Conservation (phyloP, 2,888 invertebrate genomes). For the Zeuzera pyrina region DNA sequence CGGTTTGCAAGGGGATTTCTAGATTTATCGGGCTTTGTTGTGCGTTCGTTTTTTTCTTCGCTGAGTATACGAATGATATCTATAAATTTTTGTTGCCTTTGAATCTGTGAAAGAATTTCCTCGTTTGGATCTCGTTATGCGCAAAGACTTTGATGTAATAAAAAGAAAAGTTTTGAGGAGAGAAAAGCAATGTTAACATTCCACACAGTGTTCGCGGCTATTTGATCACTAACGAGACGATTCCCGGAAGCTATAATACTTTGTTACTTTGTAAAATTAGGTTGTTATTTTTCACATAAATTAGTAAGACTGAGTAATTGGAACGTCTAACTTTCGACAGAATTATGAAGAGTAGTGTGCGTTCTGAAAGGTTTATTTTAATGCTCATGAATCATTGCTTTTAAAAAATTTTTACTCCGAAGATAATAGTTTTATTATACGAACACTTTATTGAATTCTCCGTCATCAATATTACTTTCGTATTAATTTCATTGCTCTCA, state of each 20-base stretch:
- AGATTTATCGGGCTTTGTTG: constrained; percentile 51
- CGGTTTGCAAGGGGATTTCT: constrained; percentile 45
- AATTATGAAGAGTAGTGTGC: constrained; percentile 18
- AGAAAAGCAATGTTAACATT: constrained; percentile 50
- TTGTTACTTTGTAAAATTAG: constrained; percentile 45
- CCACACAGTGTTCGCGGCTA: constrained; percentile 41
- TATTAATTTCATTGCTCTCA: too few species aligned
- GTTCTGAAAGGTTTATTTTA: too few species aligned
- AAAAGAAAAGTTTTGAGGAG: constrained; percentile 35
- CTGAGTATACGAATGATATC: constrained; percentile 14
- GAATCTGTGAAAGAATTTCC: constrained; percentile 25
- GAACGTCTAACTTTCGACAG: constrained; percentile 24
- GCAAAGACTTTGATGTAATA: constrained; percentile 47
- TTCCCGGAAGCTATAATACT: constrained; percentile 56
- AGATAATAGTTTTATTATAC: too few species aligned
- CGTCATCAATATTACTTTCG: too few species aligned
- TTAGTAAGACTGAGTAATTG: constrained; percentile 33
- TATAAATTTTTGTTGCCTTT: constrained; percentile 22
- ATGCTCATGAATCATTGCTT: too few species aligned
- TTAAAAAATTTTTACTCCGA: too few species aligned
- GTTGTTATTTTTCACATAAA: constrained; percentile 41
- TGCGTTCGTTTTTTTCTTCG: constrained; percentile 17
- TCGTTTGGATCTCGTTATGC: constrained; percentile 35
- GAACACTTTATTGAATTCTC: too few species aligned
- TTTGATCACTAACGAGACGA: constrained; percentile 57